A percentile compares a stretch with the other conserved stretches of the same genome.
phyloP scores from a whole-genome alignment of 1,140 invertebrate genomes.

The Dicyema japonicum region DNA sequence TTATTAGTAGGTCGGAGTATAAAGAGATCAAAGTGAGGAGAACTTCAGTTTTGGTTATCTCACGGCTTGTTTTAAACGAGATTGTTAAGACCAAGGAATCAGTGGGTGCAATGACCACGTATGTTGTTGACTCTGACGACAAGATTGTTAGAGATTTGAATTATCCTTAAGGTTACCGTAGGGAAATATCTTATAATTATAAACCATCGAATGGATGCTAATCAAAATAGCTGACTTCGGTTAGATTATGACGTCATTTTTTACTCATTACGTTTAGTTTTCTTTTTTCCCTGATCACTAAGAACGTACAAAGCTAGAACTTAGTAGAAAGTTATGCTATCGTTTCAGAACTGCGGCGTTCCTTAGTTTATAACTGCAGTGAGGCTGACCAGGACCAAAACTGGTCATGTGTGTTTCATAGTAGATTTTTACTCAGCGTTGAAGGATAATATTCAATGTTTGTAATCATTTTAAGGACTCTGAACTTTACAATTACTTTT shows the following conservation, averaged over 20 bases:
- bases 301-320: conserved; percentile 48
- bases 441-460: conserved; percentile 38
- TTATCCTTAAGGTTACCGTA: conserved; percentile 8
- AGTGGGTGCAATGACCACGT: too few relatives aligned
- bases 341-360: conserved; percentile 31
- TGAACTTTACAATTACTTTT: conserved; percentile 36
- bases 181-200: conserved; percentile 66
- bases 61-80: conserved; percentile 57
- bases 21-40: conserved; percentile 32
- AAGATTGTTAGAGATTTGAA: too few relatives aligned
- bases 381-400: conserved; percentile 44
- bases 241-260: background rate
- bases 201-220: conserved; percentile 42
- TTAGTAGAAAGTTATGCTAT: conserved; percentile 48
- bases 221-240: conserved; percentile 33
- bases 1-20: conserved; percentile 33
- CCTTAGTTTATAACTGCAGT: conserved; percentile 14
- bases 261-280: conserved; percentile 30
- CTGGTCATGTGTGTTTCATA: conserved; percentile 35
- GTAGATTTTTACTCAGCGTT: conserved; percentile 33
- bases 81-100: too few relatives aligned
- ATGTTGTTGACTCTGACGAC: too few relatives aligned
- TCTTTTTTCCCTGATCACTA: conserved; percentile 43
- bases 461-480: conserved; percentile 42
- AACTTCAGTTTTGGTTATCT: conserved; percentile 46